Conservation (phyloP, 2,797 vertebrate genomes). For the Psittacula echo region DNA sequence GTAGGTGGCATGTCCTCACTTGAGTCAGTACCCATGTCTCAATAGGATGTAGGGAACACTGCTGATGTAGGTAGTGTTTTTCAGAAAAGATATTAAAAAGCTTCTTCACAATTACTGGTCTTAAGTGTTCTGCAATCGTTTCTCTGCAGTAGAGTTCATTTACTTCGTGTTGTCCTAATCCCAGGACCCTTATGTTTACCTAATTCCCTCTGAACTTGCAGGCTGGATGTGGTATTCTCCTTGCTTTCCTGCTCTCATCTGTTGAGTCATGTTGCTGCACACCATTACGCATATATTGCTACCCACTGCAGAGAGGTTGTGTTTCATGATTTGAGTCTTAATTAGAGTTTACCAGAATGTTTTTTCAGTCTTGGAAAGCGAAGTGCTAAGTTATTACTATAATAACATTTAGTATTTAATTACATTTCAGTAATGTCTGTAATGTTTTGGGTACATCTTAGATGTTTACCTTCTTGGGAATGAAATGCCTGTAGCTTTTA, state of each 20-base stretch:
- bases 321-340: background rate
- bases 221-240: conserved; percentile 11
- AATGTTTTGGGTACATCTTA: background rate
- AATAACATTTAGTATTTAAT: conserved; percentile 24
- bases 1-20: background rate
- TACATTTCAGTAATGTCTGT: background rate
- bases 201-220: conserved; percentile 17
- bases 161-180: conserved; percentile 20
- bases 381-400: conserved; percentile 10
- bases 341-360: conserved; percentile 17
- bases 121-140: conserved; percentile 23
- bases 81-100: background rate
- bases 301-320: background rate
- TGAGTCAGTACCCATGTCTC: background rate
- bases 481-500: background rate
- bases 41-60: background rate
- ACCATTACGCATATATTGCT: background rate
- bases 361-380: conserved; percentile 3
- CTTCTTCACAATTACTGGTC: background rate
- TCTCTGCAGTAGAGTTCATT: background rate
- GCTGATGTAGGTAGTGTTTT: background rate
- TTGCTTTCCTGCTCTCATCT: background rate
- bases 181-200: conserved; percentile 6
- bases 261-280: conserved; percentile 39
- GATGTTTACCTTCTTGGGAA: background rate